Conservation (phyloP, 2,888 invertebrate genomes). For the Drosophila neutralis region DNA sequence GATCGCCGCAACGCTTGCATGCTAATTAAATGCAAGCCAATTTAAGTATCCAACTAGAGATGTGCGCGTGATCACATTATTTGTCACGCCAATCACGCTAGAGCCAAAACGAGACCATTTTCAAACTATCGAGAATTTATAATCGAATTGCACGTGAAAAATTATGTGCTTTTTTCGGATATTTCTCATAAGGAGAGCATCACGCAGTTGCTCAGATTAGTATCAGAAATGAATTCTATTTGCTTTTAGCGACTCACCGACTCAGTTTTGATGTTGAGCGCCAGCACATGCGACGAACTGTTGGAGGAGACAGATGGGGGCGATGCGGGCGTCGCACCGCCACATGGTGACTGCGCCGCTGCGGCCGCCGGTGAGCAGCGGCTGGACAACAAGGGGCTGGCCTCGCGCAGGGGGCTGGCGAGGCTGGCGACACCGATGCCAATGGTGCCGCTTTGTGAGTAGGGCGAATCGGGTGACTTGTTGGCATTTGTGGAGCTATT, state of each 20-base stretch:
- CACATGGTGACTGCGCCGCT: slow-evolving; percentile 58
- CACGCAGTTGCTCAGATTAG: slow-evolving; percentile 65
- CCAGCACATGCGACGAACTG: slow-evolving; percentile 69
- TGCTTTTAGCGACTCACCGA: slow-evolving; percentile 78
- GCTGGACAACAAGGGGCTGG: slow-evolving; percentile 60
- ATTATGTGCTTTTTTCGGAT: background rate
- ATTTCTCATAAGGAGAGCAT: background rate
- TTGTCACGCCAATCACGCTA: slow-evolving; percentile 20
- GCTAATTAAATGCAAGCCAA: slow-evolving; percentile 67
- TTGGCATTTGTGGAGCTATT: slow-evolving; percentile 81
- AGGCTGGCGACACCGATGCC: slow-evolving; percentile 44
- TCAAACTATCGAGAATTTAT: background rate
- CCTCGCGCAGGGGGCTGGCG: slow-evolving; percentile 44
- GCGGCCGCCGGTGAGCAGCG: slow-evolving; percentile 53
- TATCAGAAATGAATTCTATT: slow-evolving; percentile 34
- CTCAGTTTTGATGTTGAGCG: slow-evolving; percentile 82
- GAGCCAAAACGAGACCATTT: background rate
- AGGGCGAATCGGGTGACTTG: slow-evolving; percentile 75
- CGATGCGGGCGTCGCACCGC: slow-evolving; percentile 52
- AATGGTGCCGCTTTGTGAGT: slow-evolving; percentile 66
- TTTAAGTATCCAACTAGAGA: slow-evolving; percentile 38
- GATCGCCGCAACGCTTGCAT: slow-evolving; percentile 61
- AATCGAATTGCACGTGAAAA: background rate
- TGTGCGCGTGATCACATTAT: slow-evolving; percentile 37
- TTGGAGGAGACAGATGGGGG: slow-evolving; percentile 55